Evolutionary conservation across 1,140 invertebrate genomes (phyloP).

Genomic region (Drosophila sturtevanti): DNA sequence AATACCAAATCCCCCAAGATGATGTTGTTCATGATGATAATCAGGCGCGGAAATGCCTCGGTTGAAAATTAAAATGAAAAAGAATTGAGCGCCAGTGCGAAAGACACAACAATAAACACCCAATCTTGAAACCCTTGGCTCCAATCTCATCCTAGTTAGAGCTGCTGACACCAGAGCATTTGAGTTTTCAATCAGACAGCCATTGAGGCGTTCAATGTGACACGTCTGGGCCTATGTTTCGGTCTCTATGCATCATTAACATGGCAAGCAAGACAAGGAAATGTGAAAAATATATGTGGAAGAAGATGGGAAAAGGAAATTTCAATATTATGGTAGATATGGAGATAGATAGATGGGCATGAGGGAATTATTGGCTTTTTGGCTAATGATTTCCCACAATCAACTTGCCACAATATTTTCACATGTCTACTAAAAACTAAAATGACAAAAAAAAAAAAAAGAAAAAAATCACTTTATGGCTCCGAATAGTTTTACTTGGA

Average conservation of each 20-base stretch:
- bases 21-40: conserved; percentile 39
- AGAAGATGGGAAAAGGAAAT: not conserved
- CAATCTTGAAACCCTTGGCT: conserved; percentile 8
- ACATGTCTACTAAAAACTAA: conserved; percentile 18
- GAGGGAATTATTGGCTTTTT: conserved; percentile 12
- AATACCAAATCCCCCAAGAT: conserved; percentile 23
- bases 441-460: not conserved
- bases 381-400: conserved; percentile 58
- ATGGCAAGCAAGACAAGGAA: conserved; percentile 22
- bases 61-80: conserved; percentile 47
- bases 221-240: conserved; percentile 51
- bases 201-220: conserved; percentile 68
- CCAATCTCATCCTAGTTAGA: not conserved
- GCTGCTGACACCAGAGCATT: conserved; percentile 48
- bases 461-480: not conserved
- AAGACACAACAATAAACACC: conserved; percentile 60
- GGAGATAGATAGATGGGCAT: too few species aligned
- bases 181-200: conserved; percentile 72
- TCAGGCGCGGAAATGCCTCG: conserved; percentile 69
- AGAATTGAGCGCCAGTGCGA: conserved; percentile 47
- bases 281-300: not conserved
- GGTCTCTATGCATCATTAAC: conserved; percentile 66
- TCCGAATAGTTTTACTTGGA: not conserved
- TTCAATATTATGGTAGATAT: conserved; percentile 19
- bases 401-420: conserved; percentile 47